phyloP scores from a whole-genome alignment of 2,113 vertebrate species.

The Taxidea taxus region DNA sequence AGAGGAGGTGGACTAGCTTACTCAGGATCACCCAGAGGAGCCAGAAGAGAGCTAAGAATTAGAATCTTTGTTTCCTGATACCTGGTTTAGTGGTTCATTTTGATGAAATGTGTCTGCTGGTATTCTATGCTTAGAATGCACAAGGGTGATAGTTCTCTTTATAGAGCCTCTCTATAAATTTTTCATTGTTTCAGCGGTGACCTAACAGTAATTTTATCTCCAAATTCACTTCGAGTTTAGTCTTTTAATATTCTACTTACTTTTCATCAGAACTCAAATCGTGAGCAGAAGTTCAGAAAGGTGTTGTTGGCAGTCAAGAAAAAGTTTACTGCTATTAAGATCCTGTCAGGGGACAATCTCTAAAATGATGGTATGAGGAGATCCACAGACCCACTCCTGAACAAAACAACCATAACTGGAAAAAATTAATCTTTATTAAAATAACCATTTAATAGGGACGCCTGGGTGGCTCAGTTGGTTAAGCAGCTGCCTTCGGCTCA shows the following conservation, averaged over 20 bases:
- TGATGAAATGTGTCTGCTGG: neutral
- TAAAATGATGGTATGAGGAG: neutral
- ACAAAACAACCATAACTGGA: neutral
- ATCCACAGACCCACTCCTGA: conserved; percentile 3
- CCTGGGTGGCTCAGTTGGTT: too few species aligned
- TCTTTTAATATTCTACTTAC: neutral
- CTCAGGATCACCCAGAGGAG: neutral
- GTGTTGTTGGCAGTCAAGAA: conserved; percentile 22
- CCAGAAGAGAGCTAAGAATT: neutral
- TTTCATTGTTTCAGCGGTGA: neutral
- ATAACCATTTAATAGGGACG: conserved; percentile 23
- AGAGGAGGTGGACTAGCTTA: neutral
- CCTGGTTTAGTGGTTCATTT: neutral
- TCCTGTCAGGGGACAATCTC: neutral
- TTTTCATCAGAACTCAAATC: conserved; percentile 21
- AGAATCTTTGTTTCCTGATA: neutral
- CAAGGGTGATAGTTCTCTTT: neutral
- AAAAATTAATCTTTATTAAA: conserved; percentile 12
- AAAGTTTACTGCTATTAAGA: neutral
- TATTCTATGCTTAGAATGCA: neutral
- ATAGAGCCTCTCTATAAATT: neutral
- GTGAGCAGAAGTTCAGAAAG: neutral
- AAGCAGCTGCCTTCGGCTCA: too few species aligned
- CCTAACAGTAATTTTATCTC: neutral
- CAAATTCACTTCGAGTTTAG: conserved; percentile 29